Evolutionary conservation across 1,140 invertebrate genomes (phyloP).

Genomic region (Campoletis sonorensis): DNA sequence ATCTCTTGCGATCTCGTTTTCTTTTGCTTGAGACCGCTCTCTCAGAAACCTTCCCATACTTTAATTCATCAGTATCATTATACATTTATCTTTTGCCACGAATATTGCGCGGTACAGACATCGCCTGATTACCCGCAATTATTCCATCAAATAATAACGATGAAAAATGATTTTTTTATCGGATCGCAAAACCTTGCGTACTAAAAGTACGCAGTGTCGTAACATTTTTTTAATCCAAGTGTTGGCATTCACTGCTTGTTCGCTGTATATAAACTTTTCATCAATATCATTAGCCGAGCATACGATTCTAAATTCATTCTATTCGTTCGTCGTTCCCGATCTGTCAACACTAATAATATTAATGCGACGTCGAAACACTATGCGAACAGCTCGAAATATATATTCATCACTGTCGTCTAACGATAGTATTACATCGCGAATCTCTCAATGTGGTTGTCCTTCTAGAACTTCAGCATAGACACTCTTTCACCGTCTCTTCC

Average conservation of each 20-base stretch:
- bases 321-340: background rate
- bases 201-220: background rate
- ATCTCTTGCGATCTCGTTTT: constrained; percentile 40
- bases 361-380: background rate
- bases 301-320: background rate
- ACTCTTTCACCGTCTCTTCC: background rate
- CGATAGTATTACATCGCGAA: constrained; percentile 57
- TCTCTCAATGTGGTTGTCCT: constrained; percentile 56
- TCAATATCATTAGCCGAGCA: background rate
- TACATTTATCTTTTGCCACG: constrained; percentile 9
- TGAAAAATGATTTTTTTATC: background rate
- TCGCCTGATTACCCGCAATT: background rate
- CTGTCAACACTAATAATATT: background rate
- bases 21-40: constrained; percentile 69
- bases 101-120: background rate
- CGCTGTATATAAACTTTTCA: no score
- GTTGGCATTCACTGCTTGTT: background rate
- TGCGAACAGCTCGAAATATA: background rate
- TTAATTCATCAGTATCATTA: constrained; percentile 38
- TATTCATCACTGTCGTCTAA: constrained; percentile 51
- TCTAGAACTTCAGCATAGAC: constrained; percentile 51
- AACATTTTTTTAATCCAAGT: background rate
- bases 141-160: background rate
- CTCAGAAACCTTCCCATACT: constrained; percentile 71
- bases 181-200: background rate